These are phyloP conservation scores for Hoplodrina ambigua DNA, from an alignment of 2,888 invertebrate species.

Conservation along the genomic window DNA sequence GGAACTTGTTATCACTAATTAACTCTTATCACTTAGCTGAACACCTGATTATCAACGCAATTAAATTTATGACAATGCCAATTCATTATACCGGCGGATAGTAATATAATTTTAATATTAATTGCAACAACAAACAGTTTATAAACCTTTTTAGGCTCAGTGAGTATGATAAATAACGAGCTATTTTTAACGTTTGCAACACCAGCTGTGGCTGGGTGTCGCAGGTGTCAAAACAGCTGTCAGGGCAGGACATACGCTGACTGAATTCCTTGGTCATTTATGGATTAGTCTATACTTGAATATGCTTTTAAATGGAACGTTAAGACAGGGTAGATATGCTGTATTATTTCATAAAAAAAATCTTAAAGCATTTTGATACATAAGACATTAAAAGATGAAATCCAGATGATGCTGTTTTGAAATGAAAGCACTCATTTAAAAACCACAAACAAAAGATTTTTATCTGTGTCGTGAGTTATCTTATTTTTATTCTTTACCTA, in stretches of 20 bases:
- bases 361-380: not conserved
- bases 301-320: constrained; percentile 14
- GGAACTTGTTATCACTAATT: constrained; percentile 35
- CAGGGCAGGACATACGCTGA: constrained; percentile 32
- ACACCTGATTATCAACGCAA: constrained; percentile 19
- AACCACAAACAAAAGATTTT: not conserved
- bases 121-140: constrained; percentile 35
- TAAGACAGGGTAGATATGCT: not conserved
- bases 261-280: constrained; percentile 42
- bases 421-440: constrained; percentile 20
- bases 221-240: constrained; percentile 62
- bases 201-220: constrained; percentile 24
- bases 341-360: not conserved
- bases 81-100: constrained; percentile 19
- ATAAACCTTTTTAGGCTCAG: not conserved
- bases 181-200: constrained; percentile 54
- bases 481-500: not conserved
- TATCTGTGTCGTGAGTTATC: not conserved
- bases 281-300: constrained; percentile 2
- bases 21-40: constrained; percentile 22
- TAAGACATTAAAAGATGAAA: constrained; percentile 23
- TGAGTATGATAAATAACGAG: constrained; percentile 11
- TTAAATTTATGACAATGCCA: constrained; percentile 24
- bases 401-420: constrained; percentile 4
- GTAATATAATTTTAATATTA: constrained; percentile 26